phyloP scores from a whole-genome alignment of 2,888 invertebrate genomes.

The Rutpela maculata region DNA sequence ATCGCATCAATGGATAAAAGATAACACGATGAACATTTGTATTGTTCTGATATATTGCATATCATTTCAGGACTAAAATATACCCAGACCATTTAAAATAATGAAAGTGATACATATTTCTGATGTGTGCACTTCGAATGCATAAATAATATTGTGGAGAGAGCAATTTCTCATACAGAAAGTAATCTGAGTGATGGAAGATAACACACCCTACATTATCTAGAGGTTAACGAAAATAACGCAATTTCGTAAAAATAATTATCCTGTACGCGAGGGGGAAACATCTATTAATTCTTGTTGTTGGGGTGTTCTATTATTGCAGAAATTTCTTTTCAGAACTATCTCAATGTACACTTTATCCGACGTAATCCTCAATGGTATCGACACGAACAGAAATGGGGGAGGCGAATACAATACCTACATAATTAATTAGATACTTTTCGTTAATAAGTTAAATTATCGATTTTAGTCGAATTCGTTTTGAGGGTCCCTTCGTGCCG shows the following conservation, averaged over 20 bases:
- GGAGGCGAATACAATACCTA: conserved; percentile 28
- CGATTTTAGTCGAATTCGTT: conserved; percentile 33
- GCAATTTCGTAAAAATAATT: conserved; percentile 33
- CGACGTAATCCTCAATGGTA: conserved; percentile 15
- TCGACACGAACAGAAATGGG: conserved; percentile 19
- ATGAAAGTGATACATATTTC: background rate
- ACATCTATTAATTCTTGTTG: conserved; percentile 25
- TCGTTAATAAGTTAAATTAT: conserved; percentile 24
- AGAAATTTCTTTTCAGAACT: conserved; percentile 19
- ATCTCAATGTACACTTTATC: conserved; percentile 10
- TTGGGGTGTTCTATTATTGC: conserved; percentile 10
- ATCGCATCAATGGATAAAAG: background rate
- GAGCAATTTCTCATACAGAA: conserved; percentile 11
- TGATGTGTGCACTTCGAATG: background rate
- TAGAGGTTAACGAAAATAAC: conserved; percentile 20
- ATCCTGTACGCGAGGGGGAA: conserved; percentile 21
- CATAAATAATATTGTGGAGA: background rate
- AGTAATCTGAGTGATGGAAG: background rate
- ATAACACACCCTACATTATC: conserved; percentile 16
- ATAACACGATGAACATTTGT: too few species aligned
- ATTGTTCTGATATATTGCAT: too few species aligned
- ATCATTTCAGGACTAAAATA: too few species aligned
- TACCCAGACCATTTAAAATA: too few species aligned
- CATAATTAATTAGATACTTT: conserved; percentile 38
- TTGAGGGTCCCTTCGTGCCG: conserved; percentile 3